Conservation (phyloP, 2,113 vertebrate species). For the Scopus umbretta region DNA sequence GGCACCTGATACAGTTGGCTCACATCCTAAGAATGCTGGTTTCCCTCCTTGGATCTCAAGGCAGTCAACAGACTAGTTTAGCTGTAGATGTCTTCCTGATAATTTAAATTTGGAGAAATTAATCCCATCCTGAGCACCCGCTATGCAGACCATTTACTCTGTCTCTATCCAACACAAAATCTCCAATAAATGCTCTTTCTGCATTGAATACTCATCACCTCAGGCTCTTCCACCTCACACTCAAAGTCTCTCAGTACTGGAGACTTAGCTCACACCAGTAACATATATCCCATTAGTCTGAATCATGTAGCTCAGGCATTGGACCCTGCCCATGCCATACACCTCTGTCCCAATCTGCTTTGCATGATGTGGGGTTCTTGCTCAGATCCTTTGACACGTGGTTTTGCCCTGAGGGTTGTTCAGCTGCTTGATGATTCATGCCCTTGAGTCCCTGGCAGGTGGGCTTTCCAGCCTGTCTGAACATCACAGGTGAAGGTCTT, state of each 20-base stretch:
- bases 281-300: accelerated
- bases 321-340: not conserved
- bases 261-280: not conserved
- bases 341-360: not conserved
- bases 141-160: not conserved
- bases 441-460: not conserved
- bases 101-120: not conserved
- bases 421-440: not conserved
- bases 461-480: not conserved
- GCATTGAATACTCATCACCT: not conserved
- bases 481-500: not conserved
- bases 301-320: not conserved
- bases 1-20: not conserved
- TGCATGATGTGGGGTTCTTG: not conserved
- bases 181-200: not conserved
- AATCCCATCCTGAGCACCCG: not conserved
- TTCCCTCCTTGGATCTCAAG: not conserved
- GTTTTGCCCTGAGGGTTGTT: not conserved
- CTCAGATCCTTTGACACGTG: not conserved
- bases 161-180: not conserved
- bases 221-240: not conserved
- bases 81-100: not conserved
- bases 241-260: not conserved
- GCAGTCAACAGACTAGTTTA: not conserved
- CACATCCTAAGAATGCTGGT: not conserved